phyloP scores from a whole-genome alignment of 1,140 invertebrate genomes.

The Meloidogyne floridensis region DNA sequence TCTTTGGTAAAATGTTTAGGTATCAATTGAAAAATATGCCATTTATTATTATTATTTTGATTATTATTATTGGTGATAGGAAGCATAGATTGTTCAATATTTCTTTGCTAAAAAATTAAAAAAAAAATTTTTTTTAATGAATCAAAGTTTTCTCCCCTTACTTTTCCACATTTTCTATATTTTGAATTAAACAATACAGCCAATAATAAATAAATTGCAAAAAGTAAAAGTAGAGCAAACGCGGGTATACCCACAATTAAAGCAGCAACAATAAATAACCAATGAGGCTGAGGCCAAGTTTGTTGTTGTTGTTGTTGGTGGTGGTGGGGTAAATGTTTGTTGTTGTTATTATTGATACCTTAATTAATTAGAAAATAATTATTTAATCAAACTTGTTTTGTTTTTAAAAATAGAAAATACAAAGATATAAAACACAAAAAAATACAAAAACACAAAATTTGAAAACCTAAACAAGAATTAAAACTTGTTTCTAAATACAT shows the following conservation, averaged over 20 bases:
- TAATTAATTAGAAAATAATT: neutral
- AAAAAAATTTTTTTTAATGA: neutral
- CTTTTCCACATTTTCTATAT: neutral
- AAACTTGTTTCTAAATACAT: too few relatives aligned
- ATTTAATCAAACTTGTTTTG: neutral
- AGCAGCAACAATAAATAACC: neutral
- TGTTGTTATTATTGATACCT: neutral
- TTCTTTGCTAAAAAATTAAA: neutral
- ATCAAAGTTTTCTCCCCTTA: neutral
- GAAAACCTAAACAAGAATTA: too few relatives aligned
- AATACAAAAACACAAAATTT: too few relatives aligned
- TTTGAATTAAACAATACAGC: neutral
- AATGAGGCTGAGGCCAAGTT: neutral
- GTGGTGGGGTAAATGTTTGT: neutral
- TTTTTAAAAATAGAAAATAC: neutral
- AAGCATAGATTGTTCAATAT: neutral
- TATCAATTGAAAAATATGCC: neutral
- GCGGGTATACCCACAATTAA: neutral
- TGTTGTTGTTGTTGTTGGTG: neutral
- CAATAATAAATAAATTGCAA: neutral
- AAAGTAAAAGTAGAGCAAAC: conserved; percentile 1
- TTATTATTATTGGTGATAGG: neutral
- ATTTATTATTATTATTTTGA: neutral
- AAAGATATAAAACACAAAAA: neutral
- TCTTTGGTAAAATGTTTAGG: neutral